Conservation (phyloP, 64 coral and sea anemone species). For the Porites lutea region DNA sequence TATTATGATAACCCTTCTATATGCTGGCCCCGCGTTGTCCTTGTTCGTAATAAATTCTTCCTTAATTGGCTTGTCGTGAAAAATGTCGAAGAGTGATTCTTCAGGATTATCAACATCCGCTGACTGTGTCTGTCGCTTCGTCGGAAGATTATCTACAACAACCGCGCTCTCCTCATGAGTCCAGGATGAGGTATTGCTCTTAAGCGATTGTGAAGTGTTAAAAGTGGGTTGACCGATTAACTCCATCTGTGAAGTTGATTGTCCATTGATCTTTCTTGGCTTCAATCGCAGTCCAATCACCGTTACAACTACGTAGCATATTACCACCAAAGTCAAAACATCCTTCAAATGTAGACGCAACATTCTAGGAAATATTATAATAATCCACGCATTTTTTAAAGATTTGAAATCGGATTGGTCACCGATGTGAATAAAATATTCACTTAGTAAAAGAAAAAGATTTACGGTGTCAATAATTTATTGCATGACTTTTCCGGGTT, state of each 20-base stretch:
- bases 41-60: slow-evolving; percentile 17
- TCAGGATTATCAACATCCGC: background rate
- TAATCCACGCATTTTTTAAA: background rate
- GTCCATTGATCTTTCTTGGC: background rate
- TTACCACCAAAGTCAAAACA: background rate
- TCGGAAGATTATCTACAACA: background rate
- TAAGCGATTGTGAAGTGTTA: background rate
- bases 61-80: background rate
- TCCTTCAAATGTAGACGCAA: background rate
- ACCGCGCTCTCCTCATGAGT: background rate
- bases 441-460: background rate
- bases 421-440: background rate
- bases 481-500: background rate
- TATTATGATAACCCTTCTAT: slow-evolving; percentile 27
- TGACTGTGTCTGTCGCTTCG: slow-evolving; percentile 12
- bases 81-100: background rate
- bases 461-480: slow-evolving; percentile 23
- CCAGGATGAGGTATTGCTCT: background rate
- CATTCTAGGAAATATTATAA: background rate
- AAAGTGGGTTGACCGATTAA: background rate
- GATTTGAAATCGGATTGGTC: background rate
- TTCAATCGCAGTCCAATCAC: background rate
- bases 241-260: background rate
- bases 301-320: background rate
- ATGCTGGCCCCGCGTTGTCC: background rate